Conservation (phyloP, 2,797 vertebrate species). For the Tragopan temminckii region DNA sequence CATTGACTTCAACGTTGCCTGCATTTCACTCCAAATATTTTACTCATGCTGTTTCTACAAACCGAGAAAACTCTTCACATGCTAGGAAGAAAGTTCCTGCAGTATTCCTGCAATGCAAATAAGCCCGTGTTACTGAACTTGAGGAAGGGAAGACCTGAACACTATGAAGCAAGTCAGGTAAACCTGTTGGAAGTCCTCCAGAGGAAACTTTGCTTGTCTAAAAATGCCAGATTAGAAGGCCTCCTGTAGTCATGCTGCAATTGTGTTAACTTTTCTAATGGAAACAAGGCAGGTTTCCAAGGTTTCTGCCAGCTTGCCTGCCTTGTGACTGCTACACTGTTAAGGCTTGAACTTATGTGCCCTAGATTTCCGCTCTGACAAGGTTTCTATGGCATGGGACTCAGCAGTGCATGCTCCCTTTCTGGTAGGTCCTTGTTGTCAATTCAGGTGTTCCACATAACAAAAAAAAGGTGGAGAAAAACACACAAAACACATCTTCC, state of each 20-base stretch:
- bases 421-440: neutral
- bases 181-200: neutral
- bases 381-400: neutral
- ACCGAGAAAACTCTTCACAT: constrained; percentile 44
- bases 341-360: neutral
- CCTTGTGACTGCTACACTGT: neutral
- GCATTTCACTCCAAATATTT: constrained; percentile 54
- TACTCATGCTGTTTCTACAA: constrained; percentile 30
- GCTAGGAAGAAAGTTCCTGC: constrained; percentile 38
- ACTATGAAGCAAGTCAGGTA: neutral
- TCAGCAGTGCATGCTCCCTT: neutral
- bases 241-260: neutral
- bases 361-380: neutral
- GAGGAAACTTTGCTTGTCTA: neutral
- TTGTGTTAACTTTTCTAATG: neutral
- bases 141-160: neutral
- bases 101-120: constrained; percentile 35
- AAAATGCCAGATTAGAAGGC: neutral
- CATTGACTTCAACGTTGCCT: constrained; percentile 53
- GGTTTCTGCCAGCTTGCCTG: neutral
- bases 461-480: neutral
- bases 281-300: neutral
- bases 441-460: neutral
- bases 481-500: neutral
- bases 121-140: neutral